Percentiles rank a stretch among this genome's conserved stretches.
Evolutionary conservation across 2,888 invertebrate species (phyloP).

Genomic region (Elysia crispata): DNA sequence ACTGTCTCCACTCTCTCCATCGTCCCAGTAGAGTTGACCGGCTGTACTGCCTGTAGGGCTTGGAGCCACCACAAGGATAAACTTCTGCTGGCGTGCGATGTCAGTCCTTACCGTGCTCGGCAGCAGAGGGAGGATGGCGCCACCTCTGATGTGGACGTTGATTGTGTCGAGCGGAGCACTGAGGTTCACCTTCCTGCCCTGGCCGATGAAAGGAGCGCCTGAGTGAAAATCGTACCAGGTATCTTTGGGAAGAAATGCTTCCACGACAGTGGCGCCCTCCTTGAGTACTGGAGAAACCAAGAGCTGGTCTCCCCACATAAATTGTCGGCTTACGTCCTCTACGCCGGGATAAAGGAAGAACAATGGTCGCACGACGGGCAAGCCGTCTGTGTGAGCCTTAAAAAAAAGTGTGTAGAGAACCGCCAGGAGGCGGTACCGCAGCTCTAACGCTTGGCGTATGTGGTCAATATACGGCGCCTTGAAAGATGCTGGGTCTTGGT

Average conservation of each 20-base stretch:
- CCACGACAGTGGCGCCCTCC: constrained; percentile 53
- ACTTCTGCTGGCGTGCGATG: constrained; percentile 57
- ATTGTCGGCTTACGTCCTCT: constrained; percentile 81
- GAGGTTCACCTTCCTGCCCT: constrained; percentile 78
- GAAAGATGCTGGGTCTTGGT: constrained; percentile 90
- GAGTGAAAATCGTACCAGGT: constrained; percentile 70
- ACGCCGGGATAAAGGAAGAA: constrained; percentile 60
- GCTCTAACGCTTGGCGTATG: constrained; percentile 65
- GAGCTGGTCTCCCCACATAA: constrained; percentile 85
- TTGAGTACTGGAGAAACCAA: constrained; percentile 83
- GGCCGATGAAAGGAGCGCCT: constrained; percentile 53
- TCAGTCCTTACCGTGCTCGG: constrained; percentile 83
- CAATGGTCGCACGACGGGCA: constrained; percentile 70
- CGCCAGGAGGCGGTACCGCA: constrained; percentile 78
- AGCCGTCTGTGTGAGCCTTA: constrained; percentile 65
- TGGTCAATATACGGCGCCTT: constrained; percentile 82
- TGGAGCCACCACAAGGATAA: constrained; percentile 58
- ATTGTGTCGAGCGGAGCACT: constrained; percentile 83
- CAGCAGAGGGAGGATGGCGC: constrained; percentile 83
- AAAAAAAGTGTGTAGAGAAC: constrained; percentile 78
- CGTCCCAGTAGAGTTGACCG: constrained; percentile 69
- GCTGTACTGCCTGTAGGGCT: constrained; percentile 52
- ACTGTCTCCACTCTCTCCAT: constrained; percentile 59
- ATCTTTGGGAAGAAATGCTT: constrained; percentile 71
- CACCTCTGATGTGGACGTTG: constrained; percentile 84